Base-by-base conservation (phyloP, 1,140 invertebrate species). In the Choristoneura fumiferana region DNA sequence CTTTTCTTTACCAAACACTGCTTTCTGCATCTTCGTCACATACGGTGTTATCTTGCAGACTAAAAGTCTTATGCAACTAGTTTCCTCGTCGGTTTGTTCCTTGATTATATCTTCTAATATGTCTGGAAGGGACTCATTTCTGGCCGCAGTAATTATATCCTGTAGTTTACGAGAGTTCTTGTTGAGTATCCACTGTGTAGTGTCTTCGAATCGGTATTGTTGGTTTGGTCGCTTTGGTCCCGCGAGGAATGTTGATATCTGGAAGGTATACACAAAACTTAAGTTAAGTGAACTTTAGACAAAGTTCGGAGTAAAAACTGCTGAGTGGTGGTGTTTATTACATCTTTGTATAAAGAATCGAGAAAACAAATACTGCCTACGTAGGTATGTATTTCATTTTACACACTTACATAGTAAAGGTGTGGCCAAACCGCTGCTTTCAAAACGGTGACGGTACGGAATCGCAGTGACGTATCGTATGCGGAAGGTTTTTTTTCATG, bases 31-130 rank as follows among this genome's bases (percentile, higher is more conserved):
- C 54, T 93, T 93, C 81, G 89, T 91, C 61, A 96, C 92, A 36
- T 96, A 92, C 1, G 95, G 95, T 0, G 93, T 91, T 39, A 92
- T 91, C 85, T 96, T 96, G 74, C 95, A 96, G 56, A 96, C 81
- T 8, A 96, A 76, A 10, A 95, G 82, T 78, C 93, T 92, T 1
- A 96, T 87, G 67, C 95, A 96, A 36, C 91, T 91, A 0, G 91
- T 93, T 63, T 93, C 91, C 54, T 92, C 91, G 6, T 87, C 89
- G 0, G 89, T 89, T 49, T 89, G 75, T 13, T 89, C 74, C 78
- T 90, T 81, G 10, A 94, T 82, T 8, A 90, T 67, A 1, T 92
- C 89, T 45, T 95, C 93, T 36, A 96, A 85, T 8, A 86, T 73
- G 18, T 93, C 89, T 0, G 94, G 91, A 17, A 96, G 77, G 18